Evolutionary conservation across 2,113 vertebrate genomes (phyloP).

Genomic region (Nerophis lumbriciformis): DNA sequence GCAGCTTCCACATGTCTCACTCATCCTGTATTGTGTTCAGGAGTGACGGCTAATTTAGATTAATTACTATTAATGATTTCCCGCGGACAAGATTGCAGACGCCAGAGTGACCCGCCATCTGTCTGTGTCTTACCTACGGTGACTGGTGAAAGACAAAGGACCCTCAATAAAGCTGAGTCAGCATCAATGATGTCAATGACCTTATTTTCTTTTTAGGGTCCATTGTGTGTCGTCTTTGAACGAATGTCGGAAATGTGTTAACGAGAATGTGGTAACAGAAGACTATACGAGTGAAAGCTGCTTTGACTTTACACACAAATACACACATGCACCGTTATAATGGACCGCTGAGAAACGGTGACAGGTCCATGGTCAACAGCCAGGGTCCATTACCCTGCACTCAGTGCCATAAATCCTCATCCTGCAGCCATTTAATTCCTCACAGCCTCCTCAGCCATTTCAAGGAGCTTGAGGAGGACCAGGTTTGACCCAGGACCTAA

Average conservation of each 20-base stretch:
- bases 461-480: slow-evolving; percentile 35
- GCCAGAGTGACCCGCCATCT: neutral
- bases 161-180: neutral
- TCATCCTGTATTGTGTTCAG: neutral
- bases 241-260: no score
- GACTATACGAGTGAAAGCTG: neutral
- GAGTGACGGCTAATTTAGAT: slow-evolving; percentile 2
- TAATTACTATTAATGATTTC: slow-evolving; percentile 2
- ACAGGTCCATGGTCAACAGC: slow-evolving; percentile 40
- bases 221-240: no score
- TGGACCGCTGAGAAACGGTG: slow-evolving; percentile 28
- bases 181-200: neutral
- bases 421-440: slow-evolving; percentile 20
- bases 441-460: slow-evolving; percentile 34
- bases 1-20: slow-evolving; percentile 5
- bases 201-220: no score
- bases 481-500: slow-evolving; percentile 28
- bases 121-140: neutral
- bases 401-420: slow-evolving; percentile 50
- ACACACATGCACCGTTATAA: slow-evolving; percentile 15
- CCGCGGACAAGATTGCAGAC: neutral
- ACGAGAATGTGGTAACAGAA: no score
- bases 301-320: neutral
- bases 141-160: neutral
- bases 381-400: slow-evolving; percentile 41